A percentile compares a stretch with the other conserved stretches of the same genome.
phyloP scores from a whole-genome alignment of 2,113 vertebrate genomes.

The Speoplatyrhinus poulsoni region DNA sequence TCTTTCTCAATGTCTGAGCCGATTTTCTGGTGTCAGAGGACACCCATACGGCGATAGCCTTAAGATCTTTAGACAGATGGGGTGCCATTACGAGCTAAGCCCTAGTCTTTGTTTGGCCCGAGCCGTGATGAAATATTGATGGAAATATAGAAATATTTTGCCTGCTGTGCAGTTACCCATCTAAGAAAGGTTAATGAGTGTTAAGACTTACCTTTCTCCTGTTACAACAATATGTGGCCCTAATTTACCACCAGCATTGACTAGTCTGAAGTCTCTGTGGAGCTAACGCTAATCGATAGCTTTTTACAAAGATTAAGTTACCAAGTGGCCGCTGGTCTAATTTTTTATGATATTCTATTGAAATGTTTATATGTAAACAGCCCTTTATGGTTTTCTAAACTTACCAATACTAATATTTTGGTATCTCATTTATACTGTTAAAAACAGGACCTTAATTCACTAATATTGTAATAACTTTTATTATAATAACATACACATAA shows the following conservation, averaged over 20 bases:
- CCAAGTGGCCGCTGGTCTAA: conserved; percentile 24
- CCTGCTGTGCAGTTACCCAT: conserved; percentile 69
- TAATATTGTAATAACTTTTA: background rate
- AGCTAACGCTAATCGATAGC: conserved; percentile 64
- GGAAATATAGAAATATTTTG: conserved; percentile 85
- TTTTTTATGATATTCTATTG: background rate
- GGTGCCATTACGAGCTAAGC: conserved; percentile 75
- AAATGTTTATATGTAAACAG: background rate
- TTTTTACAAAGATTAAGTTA: conserved; percentile 66
- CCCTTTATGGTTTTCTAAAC: too few relatives aligned
- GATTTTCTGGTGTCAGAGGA: conserved; percentile 77
- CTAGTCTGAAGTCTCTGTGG: conserved; percentile 40
- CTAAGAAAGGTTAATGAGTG: conserved; percentile 78
- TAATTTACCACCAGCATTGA: conserved; percentile 52
- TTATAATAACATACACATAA: background rate
- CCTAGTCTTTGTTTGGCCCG: conserved; percentile 76
- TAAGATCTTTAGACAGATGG: conserved; percentile 80
- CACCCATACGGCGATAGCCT: conserved; percentile 64
- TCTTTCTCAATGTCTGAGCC: conserved; percentile 62
- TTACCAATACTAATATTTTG: too few relatives aligned
- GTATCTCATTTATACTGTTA: too few relatives aligned
- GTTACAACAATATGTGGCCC: conserved; percentile 66
- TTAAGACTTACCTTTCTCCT: conserved; percentile 66
- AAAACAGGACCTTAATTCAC: too few relatives aligned
- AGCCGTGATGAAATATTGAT: conserved; percentile 84